Conservation (phyloP, 2,888 invertebrate species). For the Luperina testacea region DNA sequence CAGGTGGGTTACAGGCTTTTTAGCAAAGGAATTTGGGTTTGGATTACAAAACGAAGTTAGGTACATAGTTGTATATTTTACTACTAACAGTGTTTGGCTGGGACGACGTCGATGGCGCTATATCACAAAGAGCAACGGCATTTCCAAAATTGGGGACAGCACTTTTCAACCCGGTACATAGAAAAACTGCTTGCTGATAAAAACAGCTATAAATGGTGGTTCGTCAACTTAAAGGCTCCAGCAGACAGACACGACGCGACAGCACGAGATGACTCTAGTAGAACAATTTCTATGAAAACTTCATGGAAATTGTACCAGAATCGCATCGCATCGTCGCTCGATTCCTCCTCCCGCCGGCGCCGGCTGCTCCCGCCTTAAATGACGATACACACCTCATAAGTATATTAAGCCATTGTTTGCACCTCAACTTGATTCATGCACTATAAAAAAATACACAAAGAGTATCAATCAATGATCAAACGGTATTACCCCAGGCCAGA, state of each 20-base stretch:
- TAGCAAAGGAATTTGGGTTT: not conserved
- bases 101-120: not conserved
- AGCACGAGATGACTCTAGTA: not conserved
- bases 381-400: not conserved
- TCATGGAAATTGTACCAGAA: no score
- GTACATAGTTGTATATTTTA: not conserved
- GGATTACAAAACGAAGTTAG: not conserved
- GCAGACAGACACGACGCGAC: not conserved
- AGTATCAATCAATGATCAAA: slow-evolving; percentile 23
- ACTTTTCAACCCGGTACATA: not conserved
- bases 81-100: not conserved
- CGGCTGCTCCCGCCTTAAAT: not conserved
- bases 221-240: not conserved
- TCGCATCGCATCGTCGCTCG: no score
- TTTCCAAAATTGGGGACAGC: not conserved
- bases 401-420: not conserved
- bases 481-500: slow-evolving; percentile 16
- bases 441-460: not conserved
- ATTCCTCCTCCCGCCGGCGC: no score
- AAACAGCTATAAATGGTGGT: not conserved
- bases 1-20: slow-evolving; percentile 9
- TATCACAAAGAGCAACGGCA: not conserved
- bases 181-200: not conserved
- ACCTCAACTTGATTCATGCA: not conserved
- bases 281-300: not conserved